Percentiles rank a stretch among this genome's conserved stretches.
phyloP scores from a whole-genome alignment of 2,888 invertebrate genomes.

The Polymixis lichenea region DNA sequence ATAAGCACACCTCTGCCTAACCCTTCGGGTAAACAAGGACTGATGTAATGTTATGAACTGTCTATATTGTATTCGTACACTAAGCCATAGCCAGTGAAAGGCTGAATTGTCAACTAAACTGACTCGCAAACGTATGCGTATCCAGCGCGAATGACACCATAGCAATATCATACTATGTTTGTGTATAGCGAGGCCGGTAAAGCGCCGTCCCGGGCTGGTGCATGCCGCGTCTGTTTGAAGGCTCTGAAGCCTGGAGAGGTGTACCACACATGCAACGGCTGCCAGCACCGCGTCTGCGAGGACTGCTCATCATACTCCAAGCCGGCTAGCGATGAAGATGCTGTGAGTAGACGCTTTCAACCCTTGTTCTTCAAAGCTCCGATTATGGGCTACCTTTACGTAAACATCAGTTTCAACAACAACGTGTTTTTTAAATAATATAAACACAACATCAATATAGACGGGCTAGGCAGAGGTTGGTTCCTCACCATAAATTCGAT shows the following conservation, averaged over 20 bases:
- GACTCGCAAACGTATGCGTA: background rate
- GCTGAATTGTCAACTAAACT: background rate
- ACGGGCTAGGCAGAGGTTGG: too few species aligned
- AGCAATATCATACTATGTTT: background rate
- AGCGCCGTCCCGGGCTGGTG: conserved; percentile 93
- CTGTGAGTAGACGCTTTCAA: conserved; percentile 87
- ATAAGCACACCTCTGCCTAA: too few species aligned
- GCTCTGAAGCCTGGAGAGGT: conserved; percentile 97
- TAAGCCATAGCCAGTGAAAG: background rate
- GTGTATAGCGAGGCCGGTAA: conserved; percentile 91
- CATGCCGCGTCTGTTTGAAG: conserved; percentile 96
- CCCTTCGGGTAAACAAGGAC: too few species aligned
- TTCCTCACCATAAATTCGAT: background rate
- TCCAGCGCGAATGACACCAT: background rate
- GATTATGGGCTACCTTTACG: background rate
- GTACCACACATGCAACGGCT: conserved; percentile 96
- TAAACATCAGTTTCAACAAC: background rate
- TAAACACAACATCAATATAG: background rate
- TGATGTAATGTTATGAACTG: too few species aligned
- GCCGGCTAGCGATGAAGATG: conserved; percentile 95
- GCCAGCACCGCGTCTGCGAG: conserved; percentile 97
- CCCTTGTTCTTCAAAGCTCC: background rate
- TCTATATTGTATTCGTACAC: conserved; percentile 3
- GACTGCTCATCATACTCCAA: conserved; percentile 98
- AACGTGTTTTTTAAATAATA: background rate